Base-by-base conservation (phyloP, 2,113 vertebrate genomes). In the Tragelaphus buxtoni region DNA sequence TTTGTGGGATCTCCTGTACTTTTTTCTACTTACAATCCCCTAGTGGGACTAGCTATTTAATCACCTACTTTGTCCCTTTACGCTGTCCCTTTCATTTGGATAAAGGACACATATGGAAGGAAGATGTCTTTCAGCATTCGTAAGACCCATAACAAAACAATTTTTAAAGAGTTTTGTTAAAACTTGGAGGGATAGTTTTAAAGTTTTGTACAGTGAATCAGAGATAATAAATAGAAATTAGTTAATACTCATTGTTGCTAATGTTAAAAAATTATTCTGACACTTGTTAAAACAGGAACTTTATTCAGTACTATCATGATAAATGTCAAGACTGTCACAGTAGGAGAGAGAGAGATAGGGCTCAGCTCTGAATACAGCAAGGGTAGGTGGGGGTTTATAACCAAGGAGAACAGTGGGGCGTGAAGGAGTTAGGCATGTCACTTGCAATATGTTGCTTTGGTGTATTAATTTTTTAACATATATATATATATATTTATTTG, bases 231-330 rank as follows among this genome's bases (percentile, higher is more conserved):
- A 79, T 90, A 26, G 32, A 92, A 91, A 93, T 92, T 82, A 83
- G 35, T 91, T 91, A 47, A 80, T 91, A 86, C 18, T 81, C 3
- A 24, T 91, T 95, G 83, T 91, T 77, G 79, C 26, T 53, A 56
- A n/a, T 56, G 11, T 81, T 94, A 92, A 96, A 90, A 94, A 32
- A 4, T n/a, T 45, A 97, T 53, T 95, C 77, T 95, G 47, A 76
- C 4, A 18, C 47, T 95, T 95, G 17, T 92, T 95, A 86, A 94
- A 92, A 77, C 42, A 42, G 47, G 61, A 77, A 81, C 12, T 92
- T 85, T 39, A 86, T 45, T 92, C 18, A 76, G 51, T 72, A 76
- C 56, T 84, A 30, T 91, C 45, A n/a, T 96, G 51, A 56, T 79
- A 86, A 63, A 9, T 76, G 9, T 91, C 55, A 86, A 76, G 74